These are phyloP conservation scores for Gryon sp. DNA, from an alignment of 1,140 invertebrate genomes.

Conservation along the genomic window DNA sequence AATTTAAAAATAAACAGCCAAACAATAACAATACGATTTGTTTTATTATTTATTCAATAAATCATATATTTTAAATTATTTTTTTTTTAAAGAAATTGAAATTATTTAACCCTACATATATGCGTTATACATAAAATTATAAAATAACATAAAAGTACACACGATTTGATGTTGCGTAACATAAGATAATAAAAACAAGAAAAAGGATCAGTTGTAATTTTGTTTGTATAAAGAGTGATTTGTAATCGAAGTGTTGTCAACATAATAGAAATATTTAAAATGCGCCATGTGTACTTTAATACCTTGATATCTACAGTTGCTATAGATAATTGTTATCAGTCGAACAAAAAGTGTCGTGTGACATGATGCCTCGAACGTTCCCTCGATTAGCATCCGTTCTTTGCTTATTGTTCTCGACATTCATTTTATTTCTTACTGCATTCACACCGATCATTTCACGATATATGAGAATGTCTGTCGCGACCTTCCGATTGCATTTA, in stretches of 20 bases:
- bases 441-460: constrained; percentile 58
- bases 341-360: constrained; percentile 40
- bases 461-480: constrained; percentile 54
- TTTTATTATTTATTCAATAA: too few species aligned
- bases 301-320: constrained; percentile 48
- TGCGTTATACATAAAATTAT: too few species aligned
- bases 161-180: too few species aligned
- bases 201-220: too few species aligned
- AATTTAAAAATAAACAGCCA: too few species aligned
- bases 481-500: constrained; percentile 50
- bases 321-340: constrained; percentile 60
- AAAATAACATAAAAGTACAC: too few species aligned
- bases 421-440: constrained; percentile 58
- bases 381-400: constrained; percentile 47
- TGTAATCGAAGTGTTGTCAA: neutral
- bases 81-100: too few species aligned
- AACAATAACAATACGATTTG: too few species aligned
- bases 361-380: constrained; percentile 42
- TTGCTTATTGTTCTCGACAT: constrained; percentile 64
- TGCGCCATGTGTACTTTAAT: constrained; percentile 4
- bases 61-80: too few species aligned
- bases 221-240: too few species aligned
- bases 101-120: too few species aligned
- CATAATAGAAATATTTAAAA: constrained; percentile 5
- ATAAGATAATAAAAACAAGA: neutral